phyloP scores from a whole-genome alignment of 2,888 invertebrate genomes.

The Xanthorhoe designata region DNA sequence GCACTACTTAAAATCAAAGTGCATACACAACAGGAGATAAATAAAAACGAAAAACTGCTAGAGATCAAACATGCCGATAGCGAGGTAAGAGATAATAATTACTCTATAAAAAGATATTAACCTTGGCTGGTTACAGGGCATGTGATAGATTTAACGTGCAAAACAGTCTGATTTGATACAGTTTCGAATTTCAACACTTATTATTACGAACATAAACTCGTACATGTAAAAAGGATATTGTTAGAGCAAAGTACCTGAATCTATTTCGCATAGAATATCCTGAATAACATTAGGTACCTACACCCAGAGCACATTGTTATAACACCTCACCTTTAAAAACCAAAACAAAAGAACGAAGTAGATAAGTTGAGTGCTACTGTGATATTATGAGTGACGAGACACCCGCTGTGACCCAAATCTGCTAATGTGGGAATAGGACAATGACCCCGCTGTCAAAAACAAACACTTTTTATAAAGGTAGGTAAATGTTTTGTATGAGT shows the following conservation, averaged over 20 bases:
- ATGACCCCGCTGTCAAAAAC: constrained; percentile 25
- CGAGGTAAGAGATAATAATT: background rate
- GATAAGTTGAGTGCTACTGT: constrained; percentile 5
- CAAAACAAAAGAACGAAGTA: background rate
- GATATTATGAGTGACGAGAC: constrained; percentile 46
- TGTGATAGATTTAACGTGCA: background rate
- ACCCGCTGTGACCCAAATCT: constrained; percentile 52
- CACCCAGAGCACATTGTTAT: background rate
- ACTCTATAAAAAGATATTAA: background rate
- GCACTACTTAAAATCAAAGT: constrained; percentile 18
- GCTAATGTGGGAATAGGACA: constrained; percentile 42
- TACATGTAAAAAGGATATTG: background rate
- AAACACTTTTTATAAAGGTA: constrained; percentile 1
- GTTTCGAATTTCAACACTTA: background rate
- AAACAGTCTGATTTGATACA: background rate
- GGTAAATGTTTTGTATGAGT: background rate
- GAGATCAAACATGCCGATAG: background rate
- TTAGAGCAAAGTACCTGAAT: background rate
- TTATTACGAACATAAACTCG: background rate
- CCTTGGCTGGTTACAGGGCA: background rate
- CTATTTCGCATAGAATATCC: too few relatives aligned
- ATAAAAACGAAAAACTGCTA: constrained; percentile 6
- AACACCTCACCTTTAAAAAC: background rate
- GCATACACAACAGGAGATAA: constrained; percentile 17
- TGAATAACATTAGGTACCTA: too few relatives aligned